Conservation (phyloP, 2,888 invertebrate species). For the Mechanitis messenoides region DNA sequence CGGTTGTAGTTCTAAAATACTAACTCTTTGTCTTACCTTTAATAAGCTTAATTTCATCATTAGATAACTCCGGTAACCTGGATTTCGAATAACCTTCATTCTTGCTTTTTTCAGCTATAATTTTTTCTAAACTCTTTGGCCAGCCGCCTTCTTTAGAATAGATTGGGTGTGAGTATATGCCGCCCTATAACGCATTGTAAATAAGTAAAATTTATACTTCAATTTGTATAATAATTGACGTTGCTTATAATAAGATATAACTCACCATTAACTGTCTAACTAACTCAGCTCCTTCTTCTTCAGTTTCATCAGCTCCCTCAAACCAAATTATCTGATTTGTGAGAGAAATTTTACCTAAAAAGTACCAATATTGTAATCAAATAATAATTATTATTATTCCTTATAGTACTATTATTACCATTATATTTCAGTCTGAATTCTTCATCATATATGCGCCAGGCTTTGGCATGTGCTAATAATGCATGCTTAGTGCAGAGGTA, state of each 20-base stretch:
- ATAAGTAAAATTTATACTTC: slow-evolving; percentile 16
- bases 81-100: slow-evolving; percentile 53
- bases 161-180: slow-evolving; percentile 29
- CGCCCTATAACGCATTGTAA: slow-evolving; percentile 25
- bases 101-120: slow-evolving; percentile 13
- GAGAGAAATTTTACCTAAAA: slow-evolving; percentile 41
- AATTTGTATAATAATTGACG: too few species aligned
- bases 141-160: slow-evolving; percentile 30
- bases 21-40: slow-evolving; percentile 42
- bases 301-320: slow-evolving; percentile 60
- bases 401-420: slow-evolving; percentile 47
- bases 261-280: slow-evolving; percentile 19
- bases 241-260: slow-evolving; percentile 26
- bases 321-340: slow-evolving; percentile 56
- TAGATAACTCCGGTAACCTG: slow-evolving; percentile 58
- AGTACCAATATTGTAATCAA: slow-evolving; percentile 38
- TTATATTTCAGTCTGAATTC: slow-evolving; percentile 66
- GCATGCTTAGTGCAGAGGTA: slow-evolving; percentile 80
- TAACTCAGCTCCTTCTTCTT: slow-evolving; percentile 70
- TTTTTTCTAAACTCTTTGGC: slow-evolving; percentile 22
- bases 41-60: slow-evolving; percentile 44
- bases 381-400: slow-evolving; percentile 27
- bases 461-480: slow-evolving; percentile 80
- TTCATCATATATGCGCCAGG: slow-evolving; percentile 75
- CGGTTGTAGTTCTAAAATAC: slow-evolving; percentile 1